Conservation (phyloP, 2,797 vertebrate species). For the Cynodonichthys magdalenae region DNA sequence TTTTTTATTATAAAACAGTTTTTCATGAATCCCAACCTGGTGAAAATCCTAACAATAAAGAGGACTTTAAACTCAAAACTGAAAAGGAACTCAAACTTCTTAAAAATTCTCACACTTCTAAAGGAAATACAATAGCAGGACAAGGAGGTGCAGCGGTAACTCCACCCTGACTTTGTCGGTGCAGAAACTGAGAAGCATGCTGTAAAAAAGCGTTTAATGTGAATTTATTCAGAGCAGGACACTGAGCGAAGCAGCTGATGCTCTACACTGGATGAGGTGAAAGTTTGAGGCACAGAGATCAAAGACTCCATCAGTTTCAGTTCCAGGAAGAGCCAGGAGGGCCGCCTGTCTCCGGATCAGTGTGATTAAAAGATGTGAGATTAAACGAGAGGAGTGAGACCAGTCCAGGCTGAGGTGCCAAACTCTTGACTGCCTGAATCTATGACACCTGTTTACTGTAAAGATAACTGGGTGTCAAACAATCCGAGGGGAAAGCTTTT, state of each 20-base stretch:
- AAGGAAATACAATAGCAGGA: neutral
- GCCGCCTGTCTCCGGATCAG: conserved; percentile 22
- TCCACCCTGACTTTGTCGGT: neutral
- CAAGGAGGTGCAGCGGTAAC: neutral
- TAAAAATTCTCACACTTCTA: neutral
- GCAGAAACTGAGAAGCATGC: neutral
- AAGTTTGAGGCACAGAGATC: conserved; percentile 16
- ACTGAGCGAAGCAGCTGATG: neutral
- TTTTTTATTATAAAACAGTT: neutral
- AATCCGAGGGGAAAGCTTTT: conserved; percentile 19
- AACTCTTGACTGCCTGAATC: neutral
- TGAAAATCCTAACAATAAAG: neutral
- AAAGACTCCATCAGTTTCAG: conserved; percentile 25
- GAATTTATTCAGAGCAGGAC: conserved; percentile 9
- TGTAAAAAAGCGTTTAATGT: neutral
- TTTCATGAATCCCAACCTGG: neutral
- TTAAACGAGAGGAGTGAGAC: conserved; percentile 9
- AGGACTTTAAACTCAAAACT: neutral
- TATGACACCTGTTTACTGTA: conserved; percentile 27
- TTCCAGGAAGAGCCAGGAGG: neutral
- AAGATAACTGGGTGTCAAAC: conserved; percentile 21
- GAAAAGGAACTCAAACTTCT: neutral
- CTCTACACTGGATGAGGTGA: neutral
- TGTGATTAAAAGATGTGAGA: conserved; percentile 42
- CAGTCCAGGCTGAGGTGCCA: neutral